Evolutionary conservation across 2,888 invertebrate species (phyloP).

Genomic region (Apomyelois bistriatella): DNA sequence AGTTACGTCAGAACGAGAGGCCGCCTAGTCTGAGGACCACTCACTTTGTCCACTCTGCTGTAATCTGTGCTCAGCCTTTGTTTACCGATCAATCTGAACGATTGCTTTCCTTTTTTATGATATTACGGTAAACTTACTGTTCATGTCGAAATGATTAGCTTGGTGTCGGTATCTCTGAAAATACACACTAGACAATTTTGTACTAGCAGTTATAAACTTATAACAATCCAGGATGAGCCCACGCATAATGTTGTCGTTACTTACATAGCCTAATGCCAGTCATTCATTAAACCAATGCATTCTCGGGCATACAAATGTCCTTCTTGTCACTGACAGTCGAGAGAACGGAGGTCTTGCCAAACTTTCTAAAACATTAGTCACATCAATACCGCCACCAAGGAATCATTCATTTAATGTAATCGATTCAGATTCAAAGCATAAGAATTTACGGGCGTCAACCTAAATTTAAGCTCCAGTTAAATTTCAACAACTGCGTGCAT

Average conservation of each 20-base stretch:
- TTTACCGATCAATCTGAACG: conserved; percentile 42
- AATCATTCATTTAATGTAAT: conserved; percentile 2
- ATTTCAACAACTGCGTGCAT: conserved; percentile 38
- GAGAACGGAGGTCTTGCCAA: conserved; percentile 23
- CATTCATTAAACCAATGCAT: conserved; percentile 60
- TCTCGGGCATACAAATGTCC: conserved; percentile 60
- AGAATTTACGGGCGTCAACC: conserved; percentile 22
- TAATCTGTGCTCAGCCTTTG: conserved; percentile 38
- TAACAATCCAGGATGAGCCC: conserved; percentile 27
- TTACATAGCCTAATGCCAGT: conserved; percentile 44
- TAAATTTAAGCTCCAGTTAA: conserved; percentile 40
- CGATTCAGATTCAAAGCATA: conserved; percentile 13
- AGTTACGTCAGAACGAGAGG: conserved; percentile 28
- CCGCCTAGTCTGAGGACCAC: conserved; percentile 24
- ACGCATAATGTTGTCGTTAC: conserved; percentile 50
- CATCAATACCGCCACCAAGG: conserved; percentile 11
- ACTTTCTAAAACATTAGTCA: conserved; percentile 46
- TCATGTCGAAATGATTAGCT: conserved; percentile 15
- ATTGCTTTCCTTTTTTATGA: conserved; percentile 33
- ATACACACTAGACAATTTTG: too few relatives aligned
- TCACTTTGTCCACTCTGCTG: conserved; percentile 23
- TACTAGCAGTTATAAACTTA: background rate
- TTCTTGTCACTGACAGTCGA: conserved; percentile 34
- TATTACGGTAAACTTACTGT: conserved; percentile 28
- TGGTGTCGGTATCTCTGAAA: background rate